phyloP scores from a whole-genome alignment of 2,113 vertebrate genomes.

The Amphiprion ocellaris region DNA sequence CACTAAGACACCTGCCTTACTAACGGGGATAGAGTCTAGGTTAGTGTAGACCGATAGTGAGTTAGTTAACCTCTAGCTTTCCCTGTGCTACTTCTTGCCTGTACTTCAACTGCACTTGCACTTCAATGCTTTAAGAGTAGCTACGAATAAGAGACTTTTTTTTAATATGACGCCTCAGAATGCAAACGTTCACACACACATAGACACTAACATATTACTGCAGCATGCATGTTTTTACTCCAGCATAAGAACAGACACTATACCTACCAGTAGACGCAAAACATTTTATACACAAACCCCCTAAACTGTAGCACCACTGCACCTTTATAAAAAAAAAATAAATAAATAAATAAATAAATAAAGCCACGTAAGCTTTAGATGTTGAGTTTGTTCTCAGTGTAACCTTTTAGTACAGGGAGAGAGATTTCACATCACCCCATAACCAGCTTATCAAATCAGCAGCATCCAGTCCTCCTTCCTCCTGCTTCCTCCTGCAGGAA shows the following conservation, averaged over 20 bases:
- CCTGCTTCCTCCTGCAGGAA: too few species aligned
- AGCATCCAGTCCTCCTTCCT: too few species aligned
- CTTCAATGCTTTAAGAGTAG: conserved; percentile 51
- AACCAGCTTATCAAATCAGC: too few species aligned
- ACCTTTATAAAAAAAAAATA: conserved; percentile 4
- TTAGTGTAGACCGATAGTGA: conserved; percentile 45
- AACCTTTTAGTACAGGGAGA: too few species aligned
- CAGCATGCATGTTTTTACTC: conserved; percentile 58
- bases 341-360: neutral
- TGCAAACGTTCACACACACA: conserved; percentile 22
- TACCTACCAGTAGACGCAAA: conserved; percentile 10
- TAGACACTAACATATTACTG: conserved; percentile 30
- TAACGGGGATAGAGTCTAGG: conserved; percentile 59
- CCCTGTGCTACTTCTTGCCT: conserved; percentile 53
- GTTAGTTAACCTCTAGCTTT: conserved; percentile 52
- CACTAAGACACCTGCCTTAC: conserved; percentile 62
- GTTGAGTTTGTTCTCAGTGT: too few species aligned
- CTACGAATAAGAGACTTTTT: conserved; percentile 35
- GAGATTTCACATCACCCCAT: too few species aligned
- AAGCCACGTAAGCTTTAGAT: neutral
- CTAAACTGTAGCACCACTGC: conserved; percentile 37
- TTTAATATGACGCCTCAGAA: conserved; percentile 39
- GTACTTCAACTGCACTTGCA: conserved; percentile 55
- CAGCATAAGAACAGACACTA: conserved; percentile 23
- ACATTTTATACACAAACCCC: conserved; percentile 35